Evolutionary conservation across 2,888 invertebrate species (phyloP).

Genomic region (Nowickia ferox): DNA sequence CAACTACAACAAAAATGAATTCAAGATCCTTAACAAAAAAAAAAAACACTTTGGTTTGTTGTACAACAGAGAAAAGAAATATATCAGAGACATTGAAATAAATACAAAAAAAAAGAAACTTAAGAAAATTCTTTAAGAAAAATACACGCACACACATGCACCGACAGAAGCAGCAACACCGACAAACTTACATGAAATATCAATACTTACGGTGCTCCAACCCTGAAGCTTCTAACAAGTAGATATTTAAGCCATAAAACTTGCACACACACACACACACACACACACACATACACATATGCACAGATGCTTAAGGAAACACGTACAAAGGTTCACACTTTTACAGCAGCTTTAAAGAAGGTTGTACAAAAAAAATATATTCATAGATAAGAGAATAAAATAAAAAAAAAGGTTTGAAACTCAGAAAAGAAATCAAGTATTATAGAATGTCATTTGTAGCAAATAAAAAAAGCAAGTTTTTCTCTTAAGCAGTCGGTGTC

Average conservation of each 20-base stretch:
- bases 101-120: not conserved
- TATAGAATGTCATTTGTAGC: slow-evolving; percentile 57
- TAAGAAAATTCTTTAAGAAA: no score
- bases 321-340: slow-evolving; percentile 15
- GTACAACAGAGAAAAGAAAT: not conserved
- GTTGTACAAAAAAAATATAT: slow-evolving; percentile 35
- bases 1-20: slow-evolving; percentile 44
- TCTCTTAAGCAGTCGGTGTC: not conserved
- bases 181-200: slow-evolving; percentile 15
- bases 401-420: slow-evolving; percentile 15
- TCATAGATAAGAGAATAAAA: not conserved
- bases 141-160: not conserved
- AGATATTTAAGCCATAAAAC: slow-evolving; percentile 14
- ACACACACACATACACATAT: not conserved
- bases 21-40: slow-evolving; percentile 38
- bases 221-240: slow-evolving; percentile 9
- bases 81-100: slow-evolving; percentile 19
- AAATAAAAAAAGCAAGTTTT: slow-evolving; percentile 24
- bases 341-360: slow-evolving; percentile 52
- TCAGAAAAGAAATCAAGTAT: slow-evolving; percentile 57
- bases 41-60: slow-evolving; percentile 50
- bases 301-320: not conserved
- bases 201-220: slow-evolving; percentile 14
- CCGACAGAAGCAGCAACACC: not conserved
- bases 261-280: slow-evolving; percentile 2